phyloP scores from a whole-genome alignment of 2,113 vertebrate species.

The Planiliza haematocheilus region DNA sequence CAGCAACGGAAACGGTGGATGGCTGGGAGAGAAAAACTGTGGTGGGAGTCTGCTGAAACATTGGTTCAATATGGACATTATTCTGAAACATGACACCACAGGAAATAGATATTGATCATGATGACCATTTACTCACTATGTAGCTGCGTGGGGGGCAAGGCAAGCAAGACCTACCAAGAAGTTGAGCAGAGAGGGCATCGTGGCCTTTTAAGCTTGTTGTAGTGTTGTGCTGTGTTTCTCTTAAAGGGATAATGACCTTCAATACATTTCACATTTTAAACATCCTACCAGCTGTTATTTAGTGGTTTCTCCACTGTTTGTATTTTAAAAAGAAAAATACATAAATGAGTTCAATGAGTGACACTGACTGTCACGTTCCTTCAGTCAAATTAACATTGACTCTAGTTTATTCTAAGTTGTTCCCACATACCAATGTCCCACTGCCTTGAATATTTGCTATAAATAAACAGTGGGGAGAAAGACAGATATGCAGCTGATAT shows the following conservation, averaged over 20 bases:
- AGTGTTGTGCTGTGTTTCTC: neutral
- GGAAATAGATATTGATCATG: constrained; percentile 81
- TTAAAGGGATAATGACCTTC: neutral
- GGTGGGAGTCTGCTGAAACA: constrained; percentile 80
- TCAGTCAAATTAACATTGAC: neutral
- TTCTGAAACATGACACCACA: constrained; percentile 77
- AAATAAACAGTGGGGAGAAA: neutral
- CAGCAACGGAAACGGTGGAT: constrained; percentile 69
- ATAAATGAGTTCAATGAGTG: neutral
- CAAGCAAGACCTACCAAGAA: constrained; percentile 58
- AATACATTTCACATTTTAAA: constrained; percentile 1
- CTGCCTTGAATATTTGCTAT: neutral
- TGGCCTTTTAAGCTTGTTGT: neutral
- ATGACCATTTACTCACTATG: constrained; percentile 81
- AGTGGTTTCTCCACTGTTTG: neutral
- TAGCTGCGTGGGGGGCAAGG: constrained; percentile 54
- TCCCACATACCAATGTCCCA: neutral
- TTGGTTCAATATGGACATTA: constrained; percentile 76
- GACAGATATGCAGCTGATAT: neutral
- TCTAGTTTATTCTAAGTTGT: neutral
- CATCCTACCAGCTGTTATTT: neutral
- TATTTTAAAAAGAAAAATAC: neutral
- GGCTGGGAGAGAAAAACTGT: constrained; percentile 69
- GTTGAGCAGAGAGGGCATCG: constrained; percentile 23
- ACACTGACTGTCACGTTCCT: neutral